Base-by-base conservation (phyloP, 1,140 invertebrate species). In the Eufriesea mexicana region DNA sequence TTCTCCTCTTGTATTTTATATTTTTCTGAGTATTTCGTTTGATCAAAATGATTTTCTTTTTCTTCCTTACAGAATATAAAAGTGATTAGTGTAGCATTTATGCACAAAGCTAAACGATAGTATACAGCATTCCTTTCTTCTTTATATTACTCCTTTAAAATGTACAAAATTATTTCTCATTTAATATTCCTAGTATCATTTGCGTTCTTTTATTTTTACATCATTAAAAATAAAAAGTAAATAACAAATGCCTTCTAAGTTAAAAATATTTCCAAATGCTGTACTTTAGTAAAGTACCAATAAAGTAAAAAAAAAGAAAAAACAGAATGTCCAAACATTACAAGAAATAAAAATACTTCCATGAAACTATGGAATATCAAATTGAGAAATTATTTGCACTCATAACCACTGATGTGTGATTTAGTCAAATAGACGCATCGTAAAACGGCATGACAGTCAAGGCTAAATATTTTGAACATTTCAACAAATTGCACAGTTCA, bases 401-500 rank as follows among this genome's bases (percentile, higher is more conserved):
- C 42, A 23, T 84, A 84, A 85, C 86, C 61, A 78, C 45, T 55
- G 28, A 83, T 49, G 47, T 62, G 54, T 83, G 84, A 80, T 75
- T 84, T 86, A 89, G 61, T 88, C 68, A 35, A 84, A 88, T 66
- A 88, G 83, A 89, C 74, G 84, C 84, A 89, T 89, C 84, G 84
- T 77, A 88, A 61, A 86, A 88, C 84, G 68, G 59, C 70, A 84
- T 87, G 83, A 80, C 81, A 87, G 79, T 87, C 67, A 78, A 88
- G 77, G 80, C 71, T 89, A 89, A 89, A 79, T 86, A 89, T 89
- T 89, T 72, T 82, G 62, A 90, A 83, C 79, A 75, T 89, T 79
- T 89, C 77, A 88, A 89, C 88, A 86, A 86, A 91, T 91, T 92
- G 90, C 90, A 92, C 90, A 86, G 75, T 88, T 88, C 80, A 84